Base-by-base conservation (phyloP, 2,888 invertebrate genomes). In the Pemphredon lugubris region DNA sequence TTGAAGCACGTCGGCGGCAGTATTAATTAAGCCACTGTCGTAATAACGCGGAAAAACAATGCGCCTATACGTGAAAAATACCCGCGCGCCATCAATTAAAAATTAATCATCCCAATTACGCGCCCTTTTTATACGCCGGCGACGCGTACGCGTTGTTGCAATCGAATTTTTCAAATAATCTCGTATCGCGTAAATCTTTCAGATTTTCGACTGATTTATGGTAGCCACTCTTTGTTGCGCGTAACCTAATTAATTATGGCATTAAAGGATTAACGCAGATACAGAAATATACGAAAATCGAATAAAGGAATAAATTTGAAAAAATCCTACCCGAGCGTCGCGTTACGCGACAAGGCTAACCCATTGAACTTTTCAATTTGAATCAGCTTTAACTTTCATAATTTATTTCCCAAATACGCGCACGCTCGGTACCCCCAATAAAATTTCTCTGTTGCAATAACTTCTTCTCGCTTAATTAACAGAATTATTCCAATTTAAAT, bases 71-170 rank as follows among this genome's bases (percentile, higher is more conserved):
- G 18, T 26, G 39, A 40, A 53, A 53, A 40, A 53, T 53, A 39
- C 14, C 47, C 14, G 30, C n/a, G 48, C 23, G 65, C 44, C 72
- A 66, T 73, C 66, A 71, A 73, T 72, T 72, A 73, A 73, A 72
- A 72, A 71, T 73, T 72, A 73, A 73, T 73, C 73, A 72, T 72
- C 72, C 72, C 73, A 73, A 73, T 73, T 73, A 73, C 61, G 63
- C 60, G 39, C 42, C 40, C 73, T 53, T 72, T 73, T 72, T 60
- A 65, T 57, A 50, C 13, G 48, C 21, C 37, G 9, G 54, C 23
- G 23, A 7, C 53, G 37, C 53, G 26, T 32, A 16, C 45, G 64
- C 65, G 59, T 66, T 66, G 48, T 61, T 65, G 73, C 47, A 65
- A 72, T 65, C 65, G 72, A 72, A 72, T 72, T 59, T 61, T 57